phyloP scores from a whole-genome alignment of 2,113 vertebrate species.

The Hiodon alosoides region DNA sequence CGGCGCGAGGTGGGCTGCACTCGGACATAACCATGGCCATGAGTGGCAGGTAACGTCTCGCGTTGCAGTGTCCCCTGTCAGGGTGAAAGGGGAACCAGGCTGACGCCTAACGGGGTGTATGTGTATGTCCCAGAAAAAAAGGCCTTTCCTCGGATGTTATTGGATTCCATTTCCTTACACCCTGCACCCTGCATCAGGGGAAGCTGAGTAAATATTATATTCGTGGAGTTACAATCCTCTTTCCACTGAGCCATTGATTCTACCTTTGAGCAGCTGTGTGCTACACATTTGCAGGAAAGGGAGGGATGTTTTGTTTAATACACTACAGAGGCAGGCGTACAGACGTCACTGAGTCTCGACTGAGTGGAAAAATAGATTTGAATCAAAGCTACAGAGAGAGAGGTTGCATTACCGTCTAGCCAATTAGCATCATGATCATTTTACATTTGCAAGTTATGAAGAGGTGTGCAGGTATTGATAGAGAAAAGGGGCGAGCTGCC shows the following conservation, averaged over 20 bases:
- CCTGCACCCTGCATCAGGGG: slow-evolving; percentile 8
- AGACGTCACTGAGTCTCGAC: background rate
- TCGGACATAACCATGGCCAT: too few species aligned
- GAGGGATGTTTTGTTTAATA: background rate
- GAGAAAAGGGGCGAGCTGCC: slow-evolving; percentile 27
- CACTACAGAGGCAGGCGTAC: background rate
- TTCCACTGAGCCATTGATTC: slow-evolving; percentile 31
- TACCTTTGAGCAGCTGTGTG: slow-evolving; percentile 23
- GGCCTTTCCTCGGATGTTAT: slow-evolving; percentile 24
- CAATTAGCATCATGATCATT: slow-evolving; percentile 32
- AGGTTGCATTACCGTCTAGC: slow-evolving; percentile 29
- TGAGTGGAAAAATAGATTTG: background rate
- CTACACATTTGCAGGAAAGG: slow-evolving; percentile 20
- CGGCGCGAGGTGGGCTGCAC: too few species aligned
- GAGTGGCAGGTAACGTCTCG: background rate
- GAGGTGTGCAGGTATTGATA: slow-evolving; percentile 25
- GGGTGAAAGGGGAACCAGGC: background rate
- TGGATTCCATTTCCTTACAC: slow-evolving; percentile 30
- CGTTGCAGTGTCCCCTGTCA: background rate
- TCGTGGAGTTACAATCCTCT: slow-evolving; percentile 19
- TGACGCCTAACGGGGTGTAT: background rate
- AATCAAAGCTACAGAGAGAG: slow-evolving; percentile 15
- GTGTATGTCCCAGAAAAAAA: slow-evolving; percentile 7
- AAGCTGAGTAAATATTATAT: slow-evolving; percentile 26
- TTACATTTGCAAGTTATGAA: slow-evolving; percentile 27